Conservation (phyloP, 2,888 invertebrate genomes). For the Lucinisca nassula region DNA sequence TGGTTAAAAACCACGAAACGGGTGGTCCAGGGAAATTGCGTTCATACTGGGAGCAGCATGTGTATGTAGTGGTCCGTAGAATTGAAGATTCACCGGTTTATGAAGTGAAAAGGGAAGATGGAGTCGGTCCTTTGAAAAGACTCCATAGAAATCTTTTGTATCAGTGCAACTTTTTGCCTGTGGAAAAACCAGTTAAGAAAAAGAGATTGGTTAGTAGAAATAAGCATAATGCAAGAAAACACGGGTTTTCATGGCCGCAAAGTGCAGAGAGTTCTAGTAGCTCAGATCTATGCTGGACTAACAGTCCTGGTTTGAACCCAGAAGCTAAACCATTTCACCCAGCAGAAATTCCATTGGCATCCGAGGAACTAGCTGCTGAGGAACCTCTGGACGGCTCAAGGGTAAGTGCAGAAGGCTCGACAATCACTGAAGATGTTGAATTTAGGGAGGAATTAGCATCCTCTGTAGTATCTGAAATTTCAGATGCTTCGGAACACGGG, state of each 20-base stretch:
- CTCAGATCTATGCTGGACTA: not conserved
- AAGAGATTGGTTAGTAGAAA: not conserved
- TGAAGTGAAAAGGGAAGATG: slow-evolving; percentile 43
- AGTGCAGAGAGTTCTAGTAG: not conserved
- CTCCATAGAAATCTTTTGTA: slow-evolving; percentile 48
- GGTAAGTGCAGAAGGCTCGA: not conserved
- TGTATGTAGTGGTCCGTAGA: slow-evolving; percentile 35
- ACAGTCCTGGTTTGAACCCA: not conserved
- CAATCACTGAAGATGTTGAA: not conserved
- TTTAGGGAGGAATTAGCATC: not conserved
- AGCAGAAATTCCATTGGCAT: too few relatives aligned
- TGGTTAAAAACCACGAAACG: slow-evolving; percentile 46
- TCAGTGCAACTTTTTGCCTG: slow-evolving; percentile 36
- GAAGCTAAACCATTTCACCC: not conserved
- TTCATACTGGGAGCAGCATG: slow-evolving; percentile 50
- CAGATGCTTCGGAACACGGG: not conserved
- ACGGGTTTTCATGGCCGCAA: not conserved
- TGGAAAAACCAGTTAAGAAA: not conserved
- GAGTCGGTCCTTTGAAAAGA: slow-evolving; percentile 16
- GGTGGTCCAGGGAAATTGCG: slow-evolving; percentile 62
- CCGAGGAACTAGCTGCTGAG: too few relatives aligned
- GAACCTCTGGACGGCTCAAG: not conserved
- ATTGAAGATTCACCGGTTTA: slow-evolving; percentile 35
- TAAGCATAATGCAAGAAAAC: not conserved
- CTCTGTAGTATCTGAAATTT: not conserved